Evolutionary conservation across 2,113 vertebrate genomes (phyloP), one percentile per base, ranked within the genome.

Genomic region (Conger conger): DNA sequence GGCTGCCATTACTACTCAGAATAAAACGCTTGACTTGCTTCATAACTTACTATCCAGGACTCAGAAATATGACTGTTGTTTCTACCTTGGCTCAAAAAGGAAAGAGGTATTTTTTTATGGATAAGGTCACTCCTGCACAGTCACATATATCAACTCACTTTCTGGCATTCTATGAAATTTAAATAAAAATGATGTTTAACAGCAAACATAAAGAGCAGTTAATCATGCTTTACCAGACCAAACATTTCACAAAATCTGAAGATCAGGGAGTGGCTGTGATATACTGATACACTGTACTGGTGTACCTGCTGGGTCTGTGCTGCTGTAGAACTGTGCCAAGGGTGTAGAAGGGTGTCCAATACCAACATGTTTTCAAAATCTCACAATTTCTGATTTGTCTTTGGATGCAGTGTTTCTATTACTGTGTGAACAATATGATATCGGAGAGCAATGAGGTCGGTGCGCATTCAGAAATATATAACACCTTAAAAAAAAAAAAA

Each of bases 1-100:
- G 42, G 57, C 85, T 90, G 86, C 89, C 85, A 89, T 90, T 90
- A 89, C 88, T 84, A 86, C 87, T 86, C 63, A 80, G 88, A 89
- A 89, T 86, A 88, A 76, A 35, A 54, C 53, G 9, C 37, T 76
- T 42, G 38, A 83, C 81, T 81, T 83, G 76, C 76, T 76, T n/a
- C 50, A 90, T 90, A 82, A 63, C 6, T 20, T 63, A 63, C 57
- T 33, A 73, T 73, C 7, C 84, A 90, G 88, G 83, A 90, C 88
- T 90, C 80, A 87, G 86, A 77, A 85, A 79, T 82, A 86, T 76
- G 79, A 60, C 27, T 18, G 60, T 33, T 73, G 68, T 60, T 45
- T n/a, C 35, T 27, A 50, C 37, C 30, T 86, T 79, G 85, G 81
- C 83, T 89, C 79, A 5, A 73, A 8, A 23, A 35, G 38, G 18